Conservation (phyloP, 2,113 vertebrate species). For the Cephalopholis sonnerati region DNA sequence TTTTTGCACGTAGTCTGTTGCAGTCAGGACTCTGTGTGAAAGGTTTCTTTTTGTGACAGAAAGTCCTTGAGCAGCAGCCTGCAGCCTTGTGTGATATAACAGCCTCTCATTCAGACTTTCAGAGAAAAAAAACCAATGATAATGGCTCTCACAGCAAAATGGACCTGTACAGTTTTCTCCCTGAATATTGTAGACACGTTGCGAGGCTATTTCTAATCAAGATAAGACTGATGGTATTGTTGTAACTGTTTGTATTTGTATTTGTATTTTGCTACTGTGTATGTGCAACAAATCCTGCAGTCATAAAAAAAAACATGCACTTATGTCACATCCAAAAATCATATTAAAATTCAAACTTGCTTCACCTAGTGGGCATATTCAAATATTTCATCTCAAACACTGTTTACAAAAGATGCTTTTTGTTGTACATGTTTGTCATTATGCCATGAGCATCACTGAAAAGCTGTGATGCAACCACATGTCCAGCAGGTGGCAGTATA, state of each 20-base stretch:
- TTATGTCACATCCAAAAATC: background rate
- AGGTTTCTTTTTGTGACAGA: slow-evolving; percentile 24
- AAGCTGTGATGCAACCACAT: slow-evolving; percentile 4
- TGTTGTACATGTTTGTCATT: background rate
- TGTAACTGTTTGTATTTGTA: background rate
- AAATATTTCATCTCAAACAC: background rate
- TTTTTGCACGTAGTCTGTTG: slow-evolving; percentile 58
- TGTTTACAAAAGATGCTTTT: background rate
- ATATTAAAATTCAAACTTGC: background rate
- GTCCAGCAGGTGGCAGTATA: slow-evolving; percentile 65
- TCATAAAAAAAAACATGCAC: background rate
- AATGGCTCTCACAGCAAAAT: slow-evolving; percentile 25
- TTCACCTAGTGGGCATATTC: background rate
- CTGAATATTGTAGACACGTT: background rate
- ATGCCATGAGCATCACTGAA: no score
- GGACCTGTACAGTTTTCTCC: background rate
- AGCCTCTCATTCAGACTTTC: slow-evolving; percentile 37
- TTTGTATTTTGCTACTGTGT: background rate
- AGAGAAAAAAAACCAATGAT: slow-evolving; percentile 1
- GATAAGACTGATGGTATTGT: background rate
- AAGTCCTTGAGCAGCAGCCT: slow-evolving; percentile 67
- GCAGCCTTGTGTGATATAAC: slow-evolving; percentile 62
- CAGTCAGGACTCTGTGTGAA: slow-evolving; percentile 59
- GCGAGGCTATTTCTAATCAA: background rate
- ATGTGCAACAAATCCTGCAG: background rate